Percentiles rank a stretch among this genome's conserved stretches.
Evolutionary conservation across 2,113 vertebrate genomes (phyloP).

Genomic region (Callipepla squamata): DNA sequence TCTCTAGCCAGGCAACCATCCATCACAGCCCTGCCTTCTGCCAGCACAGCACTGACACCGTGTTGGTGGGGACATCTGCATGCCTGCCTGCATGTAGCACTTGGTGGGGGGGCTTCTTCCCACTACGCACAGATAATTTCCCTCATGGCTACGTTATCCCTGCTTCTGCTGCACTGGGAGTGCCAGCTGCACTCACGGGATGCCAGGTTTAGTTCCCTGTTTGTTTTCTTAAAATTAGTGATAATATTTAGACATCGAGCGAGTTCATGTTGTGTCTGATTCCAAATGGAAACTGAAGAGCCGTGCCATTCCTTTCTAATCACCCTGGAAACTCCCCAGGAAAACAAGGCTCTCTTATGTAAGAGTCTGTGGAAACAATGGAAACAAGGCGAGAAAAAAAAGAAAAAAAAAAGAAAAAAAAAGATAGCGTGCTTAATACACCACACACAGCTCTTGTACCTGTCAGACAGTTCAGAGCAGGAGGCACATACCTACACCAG

Average conservation of each 20-base stretch:
- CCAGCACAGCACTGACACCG: background rate
- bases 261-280: background rate
- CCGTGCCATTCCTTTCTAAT: background rate
- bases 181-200: background rate
- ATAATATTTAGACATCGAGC: background rate
- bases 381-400: background rate
- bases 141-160: background rate
- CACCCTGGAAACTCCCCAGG: rapidly evolving
- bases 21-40: conserved; percentile 26
- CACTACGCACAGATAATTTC: background rate
- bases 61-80: background rate
- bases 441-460: background rate
- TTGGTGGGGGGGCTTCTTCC: background rate
- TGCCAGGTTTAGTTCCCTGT: background rate
- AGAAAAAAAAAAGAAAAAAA: background rate
- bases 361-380: background rate
- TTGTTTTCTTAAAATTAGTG: background rate
- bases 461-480: background rate
- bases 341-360: background rate
- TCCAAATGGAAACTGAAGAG: background rate
- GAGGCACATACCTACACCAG: background rate
- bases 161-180: background rate
- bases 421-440: background rate
- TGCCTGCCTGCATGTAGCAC: background rate
- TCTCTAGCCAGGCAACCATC: conserved; percentile 31